Conservation (phyloP, 2,113 vertebrate genomes). For the Aptenodytes forsteri region DNA sequence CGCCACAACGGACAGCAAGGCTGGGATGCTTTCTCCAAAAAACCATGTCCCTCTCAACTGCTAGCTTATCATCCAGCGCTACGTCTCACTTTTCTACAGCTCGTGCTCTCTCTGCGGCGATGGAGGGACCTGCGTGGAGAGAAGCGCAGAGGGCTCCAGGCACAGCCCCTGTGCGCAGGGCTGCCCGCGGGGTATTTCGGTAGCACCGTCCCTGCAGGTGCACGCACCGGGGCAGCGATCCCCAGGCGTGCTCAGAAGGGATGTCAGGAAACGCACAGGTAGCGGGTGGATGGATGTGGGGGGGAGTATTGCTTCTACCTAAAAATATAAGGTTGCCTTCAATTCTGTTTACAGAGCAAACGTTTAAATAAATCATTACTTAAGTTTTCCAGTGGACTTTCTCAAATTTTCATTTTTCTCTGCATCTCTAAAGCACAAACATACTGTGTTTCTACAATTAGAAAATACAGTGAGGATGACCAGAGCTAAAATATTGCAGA, state of each 20-base stretch:
- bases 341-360: not conserved
- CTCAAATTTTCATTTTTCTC: not conserved
- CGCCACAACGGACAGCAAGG: not conserved
- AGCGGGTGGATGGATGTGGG: not conserved
- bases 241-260: not conserved
- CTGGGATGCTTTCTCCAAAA: not conserved
- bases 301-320: not conserved
- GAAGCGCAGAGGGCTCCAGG: not conserved
- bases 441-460: not conserved
- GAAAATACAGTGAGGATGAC: not conserved
- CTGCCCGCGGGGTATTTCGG: accelerated
- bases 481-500: not conserved
- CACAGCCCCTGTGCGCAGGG: not conserved
- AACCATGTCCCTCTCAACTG: not conserved
- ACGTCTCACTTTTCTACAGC: too few species aligned
- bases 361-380: not conserved
- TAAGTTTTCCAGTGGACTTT: not conserved
- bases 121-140: accelerated
- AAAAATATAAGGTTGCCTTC: not conserved
- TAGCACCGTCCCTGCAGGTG: not conserved
- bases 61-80: not conserved
- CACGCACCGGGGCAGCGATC: accelerated
- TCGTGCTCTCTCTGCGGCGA: not conserved
- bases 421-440: not conserved
- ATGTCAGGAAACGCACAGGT: not conserved